phyloP scores from a whole-genome alignment of 2,797 vertebrate species.

The Bovichtus variegatus region DNA sequence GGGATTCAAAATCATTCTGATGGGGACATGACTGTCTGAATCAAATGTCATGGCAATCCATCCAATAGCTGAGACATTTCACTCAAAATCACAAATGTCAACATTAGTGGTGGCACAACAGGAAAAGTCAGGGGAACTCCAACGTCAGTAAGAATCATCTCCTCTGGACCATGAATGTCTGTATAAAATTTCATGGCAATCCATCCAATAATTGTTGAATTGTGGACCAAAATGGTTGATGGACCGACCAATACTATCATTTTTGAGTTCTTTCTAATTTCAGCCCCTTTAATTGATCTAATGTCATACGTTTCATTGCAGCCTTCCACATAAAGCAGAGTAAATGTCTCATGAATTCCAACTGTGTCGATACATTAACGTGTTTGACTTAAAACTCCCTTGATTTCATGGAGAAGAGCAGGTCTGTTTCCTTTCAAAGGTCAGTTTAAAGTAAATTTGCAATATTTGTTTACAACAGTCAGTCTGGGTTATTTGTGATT shows the following conservation, averaged over 20 bases:
- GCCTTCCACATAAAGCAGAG: neutral
- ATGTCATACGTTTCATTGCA: neutral
- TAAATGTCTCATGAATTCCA: constrained; percentile 15
- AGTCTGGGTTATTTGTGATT: constrained; percentile 23
- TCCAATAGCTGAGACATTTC: neutral
- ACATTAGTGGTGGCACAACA: no score
- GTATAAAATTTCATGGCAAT: neutral
- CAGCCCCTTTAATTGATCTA: neutral
- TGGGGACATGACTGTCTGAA: neutral
- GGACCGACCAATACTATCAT: neutral
- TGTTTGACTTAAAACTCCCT: constrained; percentile 8
- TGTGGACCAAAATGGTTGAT: neutral
- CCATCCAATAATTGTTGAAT: neutral
- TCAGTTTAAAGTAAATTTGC: constrained; percentile 31
- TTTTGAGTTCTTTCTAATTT: neutral
- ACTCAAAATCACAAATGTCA: no score
- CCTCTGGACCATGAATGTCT: neutral
- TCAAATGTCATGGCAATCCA: neutral
- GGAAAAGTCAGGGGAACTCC: no score
- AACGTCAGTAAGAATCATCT: no score
- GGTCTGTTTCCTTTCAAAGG: constrained; percentile 30
- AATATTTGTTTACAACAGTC: constrained; percentile 32
- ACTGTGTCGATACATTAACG: neutral
- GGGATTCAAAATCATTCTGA: neutral
- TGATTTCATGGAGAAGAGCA: constrained; percentile 19